Evolutionary conservation across 2,113 vertebrate species (phyloP).

Genomic region (Cheirogaleus medius): DNA sequence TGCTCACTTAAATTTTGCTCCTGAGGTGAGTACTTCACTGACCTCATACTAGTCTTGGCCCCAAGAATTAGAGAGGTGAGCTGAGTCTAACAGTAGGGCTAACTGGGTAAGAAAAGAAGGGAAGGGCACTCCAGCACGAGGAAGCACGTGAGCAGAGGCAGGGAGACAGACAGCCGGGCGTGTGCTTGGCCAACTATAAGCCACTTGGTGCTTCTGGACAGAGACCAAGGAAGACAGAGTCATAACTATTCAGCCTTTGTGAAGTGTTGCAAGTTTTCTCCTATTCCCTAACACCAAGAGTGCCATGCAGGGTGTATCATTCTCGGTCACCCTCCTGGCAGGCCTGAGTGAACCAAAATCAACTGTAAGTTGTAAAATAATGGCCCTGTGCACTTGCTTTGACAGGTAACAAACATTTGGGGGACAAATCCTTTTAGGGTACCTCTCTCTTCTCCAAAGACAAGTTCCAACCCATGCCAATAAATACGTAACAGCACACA

Average conservation of each 20-base stretch:
- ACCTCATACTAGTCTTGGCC: not conserved
- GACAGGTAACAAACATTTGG: not conserved
- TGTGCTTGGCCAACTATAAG: fast-evolving
- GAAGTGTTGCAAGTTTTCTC: not conserved
- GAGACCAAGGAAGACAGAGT: not conserved
- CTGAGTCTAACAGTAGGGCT: not conserved
- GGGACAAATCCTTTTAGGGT: not conserved
- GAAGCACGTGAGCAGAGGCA: fast-evolving
- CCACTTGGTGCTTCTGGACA: not conserved
- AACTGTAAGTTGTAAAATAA: not conserved
- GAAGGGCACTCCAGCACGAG: not conserved
- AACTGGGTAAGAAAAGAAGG: not conserved
- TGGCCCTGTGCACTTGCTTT: not conserved
- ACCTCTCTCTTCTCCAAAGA: not conserved
- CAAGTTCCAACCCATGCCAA: not conserved
- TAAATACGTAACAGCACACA: not conserved
- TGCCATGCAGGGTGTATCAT: not conserved
- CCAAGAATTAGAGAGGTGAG: not conserved
- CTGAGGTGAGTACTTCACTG: not conserved
- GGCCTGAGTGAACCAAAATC: not conserved
- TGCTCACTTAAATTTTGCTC: not conserved
- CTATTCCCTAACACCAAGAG: not conserved
- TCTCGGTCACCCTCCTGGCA: not conserved
- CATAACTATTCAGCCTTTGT: not conserved
- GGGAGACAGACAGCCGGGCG: not conserved